Evolutionary conservation across 2,113 vertebrate species (phyloP).

Genomic region (Hemicordylus capensis): DNA sequence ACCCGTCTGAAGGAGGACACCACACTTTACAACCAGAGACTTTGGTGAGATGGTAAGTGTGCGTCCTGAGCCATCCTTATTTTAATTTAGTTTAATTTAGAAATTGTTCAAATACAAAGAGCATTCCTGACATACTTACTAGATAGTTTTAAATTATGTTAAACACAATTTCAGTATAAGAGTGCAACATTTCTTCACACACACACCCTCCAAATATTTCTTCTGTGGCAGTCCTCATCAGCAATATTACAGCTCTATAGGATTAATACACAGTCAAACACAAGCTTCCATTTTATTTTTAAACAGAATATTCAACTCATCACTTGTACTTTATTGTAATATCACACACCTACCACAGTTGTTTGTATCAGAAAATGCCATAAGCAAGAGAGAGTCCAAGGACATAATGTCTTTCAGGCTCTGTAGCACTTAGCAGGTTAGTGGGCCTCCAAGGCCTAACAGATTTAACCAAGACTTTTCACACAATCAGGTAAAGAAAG

Average conservation of each 20-base stretch:
- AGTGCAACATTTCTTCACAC: neutral
- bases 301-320: constrained; percentile 28
- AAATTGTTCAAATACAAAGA: no score
- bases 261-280: constrained; percentile 22
- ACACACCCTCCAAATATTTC: neutral
- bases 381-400: constrained; percentile 82
- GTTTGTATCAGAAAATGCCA: constrained; percentile 62
- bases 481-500: constrained; percentile 91
- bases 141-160: neutral
- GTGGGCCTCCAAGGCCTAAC: constrained; percentile 84
- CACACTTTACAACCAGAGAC: neutral
- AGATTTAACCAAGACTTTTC: constrained; percentile 92
- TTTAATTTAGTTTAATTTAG: no score
- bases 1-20: neutral
- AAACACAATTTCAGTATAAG: neutral
- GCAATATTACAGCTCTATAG: neutral
- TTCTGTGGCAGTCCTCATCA: neutral
- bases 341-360: constrained; percentile 39
- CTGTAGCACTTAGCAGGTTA: constrained; percentile 87
- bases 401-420: constrained; percentile 90
- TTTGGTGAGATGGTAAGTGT: neutral
- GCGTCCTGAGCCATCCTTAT: neutral
- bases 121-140: neutral
- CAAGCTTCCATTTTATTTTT: constrained; percentile 27
- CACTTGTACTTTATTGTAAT: constrained; percentile 33